Evolutionary conservation across 2,888 invertebrate species (phyloP), one percentile per base, ranked within the genome.

Genomic region (Dasysyrphus albostriatus): DNA sequence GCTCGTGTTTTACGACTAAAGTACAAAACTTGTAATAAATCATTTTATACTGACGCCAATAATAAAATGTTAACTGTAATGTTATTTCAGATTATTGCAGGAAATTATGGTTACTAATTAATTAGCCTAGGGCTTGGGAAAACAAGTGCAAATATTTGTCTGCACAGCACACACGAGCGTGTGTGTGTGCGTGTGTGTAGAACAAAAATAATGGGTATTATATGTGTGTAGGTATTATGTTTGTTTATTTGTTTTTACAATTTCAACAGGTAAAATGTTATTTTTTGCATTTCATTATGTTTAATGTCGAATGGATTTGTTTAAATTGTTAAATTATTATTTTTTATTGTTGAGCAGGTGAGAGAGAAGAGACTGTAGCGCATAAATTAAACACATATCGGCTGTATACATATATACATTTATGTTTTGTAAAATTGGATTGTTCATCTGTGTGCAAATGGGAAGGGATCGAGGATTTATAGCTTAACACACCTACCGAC

Each of bases 11-110:
- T 82, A 85, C 85, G 59, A 69, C 78, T 79, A 70, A 67, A 67
- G 67, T 82, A 87, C 70, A 78, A 54, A 54, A 83, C 65, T 83
- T 78, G 75, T 73, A 74, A 87, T 87, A 87, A 79, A 78, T 87
- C 87, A 83, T 87, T 83, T 83, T 67, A 65, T 75, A 75, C 70
- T 79, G 78, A 78, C 87, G 83, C 74, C 78, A 87, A 78, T 82
- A 82, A 51, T 78, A 82, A 85, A 87, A 83, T 83, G 87, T 87
- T 87, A 87, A 83, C 83, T 87, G 87, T 87, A 79, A 79, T 85
- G 82, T 83, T 87, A 79, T 87, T 87, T 83, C 70, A 78, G 83
- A 83, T 87, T 87, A 87, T 87, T 83, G 74, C 83, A 75, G 78
- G 83, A 79, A 87, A 87, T 87, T 83, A 83, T 83, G 83, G 83